Conservation (phyloP, 2,797 vertebrate species). For the Poeciliopsis infans region DNA sequence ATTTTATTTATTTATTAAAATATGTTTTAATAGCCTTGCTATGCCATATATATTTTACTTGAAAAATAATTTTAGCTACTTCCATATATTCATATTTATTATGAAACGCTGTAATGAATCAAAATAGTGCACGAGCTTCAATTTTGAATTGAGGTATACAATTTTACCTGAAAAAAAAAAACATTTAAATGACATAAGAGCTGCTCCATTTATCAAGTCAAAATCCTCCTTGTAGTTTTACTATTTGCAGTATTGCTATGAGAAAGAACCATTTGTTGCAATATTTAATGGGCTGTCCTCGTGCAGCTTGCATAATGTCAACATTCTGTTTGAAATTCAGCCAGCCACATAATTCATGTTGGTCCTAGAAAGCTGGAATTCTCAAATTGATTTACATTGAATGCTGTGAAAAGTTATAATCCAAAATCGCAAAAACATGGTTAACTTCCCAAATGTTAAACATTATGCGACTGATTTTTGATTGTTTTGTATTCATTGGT, state of each 20-base stretch:
- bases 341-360: not conserved
- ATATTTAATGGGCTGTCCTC: not conserved
- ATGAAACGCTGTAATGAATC: not conserved
- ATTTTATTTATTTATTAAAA: not conserved
- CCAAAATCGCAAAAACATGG: not conserved
- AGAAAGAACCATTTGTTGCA: not conserved
- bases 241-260: not conserved
- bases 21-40: not conserved
- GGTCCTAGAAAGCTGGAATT: not conserved
- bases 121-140: not conserved
- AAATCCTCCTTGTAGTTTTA: not conserved
- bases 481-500: not conserved
- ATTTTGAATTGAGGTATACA: not conserved
- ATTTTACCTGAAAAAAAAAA: not conserved
- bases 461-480: not conserved
- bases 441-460: not conserved
- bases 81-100: not conserved
- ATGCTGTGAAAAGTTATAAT: not conserved
- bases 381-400: not conserved
- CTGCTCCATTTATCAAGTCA: not conserved
- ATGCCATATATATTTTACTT: not conserved
- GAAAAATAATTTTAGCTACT: not conserved
- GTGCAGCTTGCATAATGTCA: not conserved
- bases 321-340: not conserved
- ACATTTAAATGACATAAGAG: not conserved